Conservation (phyloP, 2,113 vertebrate genomes). For the Crotalus tigris region DNA sequence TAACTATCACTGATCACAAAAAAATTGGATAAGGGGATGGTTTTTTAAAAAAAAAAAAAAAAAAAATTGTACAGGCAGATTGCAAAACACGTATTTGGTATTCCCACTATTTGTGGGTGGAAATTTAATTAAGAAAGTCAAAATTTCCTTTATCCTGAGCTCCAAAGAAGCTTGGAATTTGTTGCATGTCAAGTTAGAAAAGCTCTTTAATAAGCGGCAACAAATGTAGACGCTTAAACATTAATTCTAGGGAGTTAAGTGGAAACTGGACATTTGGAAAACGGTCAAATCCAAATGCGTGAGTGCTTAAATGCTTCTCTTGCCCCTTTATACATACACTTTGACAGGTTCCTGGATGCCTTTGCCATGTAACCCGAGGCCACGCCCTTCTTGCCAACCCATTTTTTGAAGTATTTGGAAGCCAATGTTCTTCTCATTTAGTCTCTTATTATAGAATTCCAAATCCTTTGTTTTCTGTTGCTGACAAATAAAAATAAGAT, state of each 20-base stretch:
- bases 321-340: slow-evolving; percentile 63
- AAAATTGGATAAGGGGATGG: not conserved
- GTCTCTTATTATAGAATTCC: slow-evolving; percentile 74
- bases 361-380: slow-evolving; percentile 84
- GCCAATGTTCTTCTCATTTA: slow-evolving; percentile 91
- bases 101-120: not conserved
- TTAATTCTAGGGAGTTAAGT: rapidly evolving
- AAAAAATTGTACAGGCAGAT: not conserved
- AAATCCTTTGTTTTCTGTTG: slow-evolving; percentile 67
- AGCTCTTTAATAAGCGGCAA: not conserved
- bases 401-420: slow-evolving; percentile 98
- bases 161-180: not conserved
- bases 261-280: slow-evolving; percentile 18
- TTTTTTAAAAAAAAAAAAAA: too few species aligned
- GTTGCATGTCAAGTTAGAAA: not conserved
- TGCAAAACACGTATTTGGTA: not conserved
- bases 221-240: not conserved
- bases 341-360: slow-evolving; percentile 90
- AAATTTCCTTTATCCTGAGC: not conserved
- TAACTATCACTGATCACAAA: not conserved
- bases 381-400: slow-evolving; percentile 96
- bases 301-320: not conserved
- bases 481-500: not conserved
- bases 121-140: not conserved
- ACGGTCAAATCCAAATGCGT: not conserved